A percentile compares a stretch with the other conserved stretches of the same genome.
These are phyloP conservation scores for Dascyllus trimaculatus DNA, from an alignment of 2,113 vertebrate species.

Conservation along the genomic window DNA sequence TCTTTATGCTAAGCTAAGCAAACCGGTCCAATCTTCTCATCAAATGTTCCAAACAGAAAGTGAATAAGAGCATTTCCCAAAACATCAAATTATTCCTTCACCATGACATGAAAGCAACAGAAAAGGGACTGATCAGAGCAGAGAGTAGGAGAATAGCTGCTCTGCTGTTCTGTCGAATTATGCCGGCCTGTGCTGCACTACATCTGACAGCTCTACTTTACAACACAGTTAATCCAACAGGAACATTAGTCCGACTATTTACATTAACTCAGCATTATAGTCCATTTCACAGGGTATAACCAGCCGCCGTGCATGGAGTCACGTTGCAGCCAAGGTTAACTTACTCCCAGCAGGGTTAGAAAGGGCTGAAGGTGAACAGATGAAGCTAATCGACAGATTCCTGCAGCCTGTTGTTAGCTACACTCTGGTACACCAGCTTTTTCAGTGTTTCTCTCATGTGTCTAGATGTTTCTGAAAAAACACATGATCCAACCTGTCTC, in stretches of 20 bases:
- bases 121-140: not conserved
- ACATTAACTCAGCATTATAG: slow-evolving; percentile 57
- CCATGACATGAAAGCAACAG: slow-evolving; percentile 3
- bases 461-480: slow-evolving; percentile 29
- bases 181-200: not conserved
- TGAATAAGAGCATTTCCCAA: not conserved
- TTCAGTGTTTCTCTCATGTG: not conserved
- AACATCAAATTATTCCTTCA: not conserved
- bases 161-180: not conserved
- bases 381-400: slow-evolving; percentile 46
- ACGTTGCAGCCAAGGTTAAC: slow-evolving; percentile 45
- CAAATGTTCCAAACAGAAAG: not conserved
- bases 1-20: too few relatives aligned
- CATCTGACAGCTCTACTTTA: slow-evolving; percentile 45
- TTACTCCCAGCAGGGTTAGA: slow-evolving; percentile 4
- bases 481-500: not conserved
- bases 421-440: not conserved
- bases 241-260: slow-evolving; percentile 63
- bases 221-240: slow-evolving; percentile 49
- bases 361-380: slow-evolving; percentile 23
- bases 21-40: too few relatives aligned
- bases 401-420: slow-evolving; percentile 33
- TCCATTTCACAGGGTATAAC: slow-evolving; percentile 33
- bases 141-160: not conserved
- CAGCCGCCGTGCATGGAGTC: slow-evolving; percentile 25